phyloP scores from a whole-genome alignment of 1,140 invertebrate genomes.

The Polypedilum pembai region DNA sequence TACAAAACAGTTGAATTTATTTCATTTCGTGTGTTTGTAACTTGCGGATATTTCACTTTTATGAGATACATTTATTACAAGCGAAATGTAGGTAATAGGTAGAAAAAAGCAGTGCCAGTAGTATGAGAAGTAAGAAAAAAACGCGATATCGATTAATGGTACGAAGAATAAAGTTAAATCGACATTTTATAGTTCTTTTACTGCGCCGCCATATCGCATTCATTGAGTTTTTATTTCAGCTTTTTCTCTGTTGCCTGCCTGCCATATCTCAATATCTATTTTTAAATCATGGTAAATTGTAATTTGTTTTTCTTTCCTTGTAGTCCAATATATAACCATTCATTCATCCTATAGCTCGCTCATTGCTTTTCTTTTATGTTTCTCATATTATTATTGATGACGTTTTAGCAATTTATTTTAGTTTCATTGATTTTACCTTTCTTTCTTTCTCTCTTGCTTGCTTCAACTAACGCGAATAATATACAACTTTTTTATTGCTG shows the following conservation, averaged over 20 bases:
- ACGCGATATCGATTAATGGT: slow-evolving; percentile 27
- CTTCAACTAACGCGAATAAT: too few species aligned
- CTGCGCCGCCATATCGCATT: slow-evolving; percentile 12
- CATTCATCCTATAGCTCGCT: too few species aligned
- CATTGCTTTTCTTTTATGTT: too few species aligned
- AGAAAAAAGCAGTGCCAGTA: neutral
- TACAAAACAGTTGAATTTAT: too few species aligned
- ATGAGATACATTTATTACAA: slow-evolving; percentile 27
- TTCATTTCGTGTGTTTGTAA: too few species aligned
- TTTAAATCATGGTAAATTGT: slow-evolving; percentile 24
- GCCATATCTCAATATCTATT: slow-evolving; percentile 24
- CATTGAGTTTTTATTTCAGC: neutral
- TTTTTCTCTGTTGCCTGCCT: neutral
- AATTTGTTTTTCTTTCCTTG: neutral
- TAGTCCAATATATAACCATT: too few species aligned
- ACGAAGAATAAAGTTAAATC: slow-evolving; percentile 27
- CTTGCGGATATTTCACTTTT: slow-evolving; percentile 11
- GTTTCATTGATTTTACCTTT: too few species aligned
- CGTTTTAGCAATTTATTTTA: too few species aligned
- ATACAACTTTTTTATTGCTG: too few species aligned
- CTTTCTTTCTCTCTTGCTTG: too few species aligned
- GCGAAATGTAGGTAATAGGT: neutral
- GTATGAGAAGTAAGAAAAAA: neutral
- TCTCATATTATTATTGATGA: too few species aligned
- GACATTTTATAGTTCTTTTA: slow-evolving; percentile 22